Conservation (phyloP, 2,888 invertebrate genomes). For the Sesia bembeciformis region DNA sequence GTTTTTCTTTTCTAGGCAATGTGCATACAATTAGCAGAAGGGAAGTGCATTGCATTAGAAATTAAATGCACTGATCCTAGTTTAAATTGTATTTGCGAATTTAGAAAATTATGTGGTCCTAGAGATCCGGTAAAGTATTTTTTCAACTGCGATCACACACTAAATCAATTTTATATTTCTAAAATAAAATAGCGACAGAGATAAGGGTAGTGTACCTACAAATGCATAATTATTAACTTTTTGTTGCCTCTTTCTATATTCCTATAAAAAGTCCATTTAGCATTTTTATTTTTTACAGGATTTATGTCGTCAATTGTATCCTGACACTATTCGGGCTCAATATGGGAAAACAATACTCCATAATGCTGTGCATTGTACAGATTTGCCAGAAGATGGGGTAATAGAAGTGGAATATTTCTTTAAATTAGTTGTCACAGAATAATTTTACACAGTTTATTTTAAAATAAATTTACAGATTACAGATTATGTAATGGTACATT, state of each 20-base stretch:
- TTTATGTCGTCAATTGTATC: constrained; percentile 79
- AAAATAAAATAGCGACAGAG: too few species aligned
- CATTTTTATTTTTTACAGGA: constrained; percentile 27
- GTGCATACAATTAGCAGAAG: constrained; percentile 87
- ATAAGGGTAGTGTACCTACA: too few species aligned
- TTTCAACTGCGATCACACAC: too few species aligned
- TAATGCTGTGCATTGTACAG: constrained; percentile 95
- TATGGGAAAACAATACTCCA: constrained; percentile 86
- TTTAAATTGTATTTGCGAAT: constrained; percentile 76
- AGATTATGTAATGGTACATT: not conserved
- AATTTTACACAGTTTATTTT: constrained; percentile 2
- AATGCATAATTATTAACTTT: too few species aligned
- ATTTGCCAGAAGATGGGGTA: constrained; percentile 88
- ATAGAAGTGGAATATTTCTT: constrained; percentile 87
- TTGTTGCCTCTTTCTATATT: too few species aligned
- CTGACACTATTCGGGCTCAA: constrained; percentile 85
- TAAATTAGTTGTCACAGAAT: constrained; percentile 71
- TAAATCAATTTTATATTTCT: too few species aligned
- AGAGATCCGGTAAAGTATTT: constrained; percentile 76
- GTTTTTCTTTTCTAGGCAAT: constrained; percentile 73
- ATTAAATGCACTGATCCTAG: constrained; percentile 73
- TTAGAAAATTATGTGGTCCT: constrained; percentile 90
- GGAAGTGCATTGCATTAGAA: constrained; percentile 90
- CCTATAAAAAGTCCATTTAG: too few species aligned
- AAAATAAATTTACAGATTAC: not conserved